A percentile compares a stretch with the other conserved stretches of the same genome.
Evolutionary conservation across 2,113 vertebrate species (phyloP).

Genomic region (Scophthalmus maximus): DNA sequence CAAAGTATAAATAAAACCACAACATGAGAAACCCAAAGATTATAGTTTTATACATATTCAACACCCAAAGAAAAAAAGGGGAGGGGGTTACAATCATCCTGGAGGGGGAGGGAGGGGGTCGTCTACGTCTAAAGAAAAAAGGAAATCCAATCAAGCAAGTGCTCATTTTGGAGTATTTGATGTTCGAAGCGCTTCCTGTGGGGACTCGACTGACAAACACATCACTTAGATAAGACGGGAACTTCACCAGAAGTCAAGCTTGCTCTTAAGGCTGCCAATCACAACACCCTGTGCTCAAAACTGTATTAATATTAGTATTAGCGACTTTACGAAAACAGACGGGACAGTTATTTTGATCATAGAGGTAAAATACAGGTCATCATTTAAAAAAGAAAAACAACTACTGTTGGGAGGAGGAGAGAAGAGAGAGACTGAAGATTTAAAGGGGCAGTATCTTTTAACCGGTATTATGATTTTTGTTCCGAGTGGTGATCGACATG

Average conservation of each 20-base stretch:
- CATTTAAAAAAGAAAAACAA: slow-evolving; percentile 27
- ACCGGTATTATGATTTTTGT: slow-evolving; percentile 31
- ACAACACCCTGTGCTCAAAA: slow-evolving; percentile 49
- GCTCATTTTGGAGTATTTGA: slow-evolving; percentile 72
- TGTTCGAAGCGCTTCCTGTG: slow-evolving; percentile 66
- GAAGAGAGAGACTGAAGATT: slow-evolving; percentile 59
- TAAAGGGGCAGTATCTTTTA: slow-evolving; percentile 78
- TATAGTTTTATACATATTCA: slow-evolving; percentile 67
- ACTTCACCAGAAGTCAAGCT: slow-evolving; percentile 63
- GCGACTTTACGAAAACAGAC: neutral
- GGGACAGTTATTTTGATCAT: slow-evolving; percentile 78
- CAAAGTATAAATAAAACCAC: slow-evolving; percentile 85
- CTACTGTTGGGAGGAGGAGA: slow-evolving; percentile 47
- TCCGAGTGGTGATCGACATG: neutral
- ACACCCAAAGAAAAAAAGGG: slow-evolving; percentile 56
- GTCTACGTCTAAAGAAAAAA: slow-evolving; percentile 58
- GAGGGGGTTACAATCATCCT: slow-evolving; percentile 47
- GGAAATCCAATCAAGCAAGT: slow-evolving; percentile 73
- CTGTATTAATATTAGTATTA: too few species aligned
- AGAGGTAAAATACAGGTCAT: slow-evolving; percentile 60
- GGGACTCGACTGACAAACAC: slow-evolving; percentile 50
- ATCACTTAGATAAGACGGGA: slow-evolving; percentile 46
- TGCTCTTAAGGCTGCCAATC: slow-evolving; percentile 73
- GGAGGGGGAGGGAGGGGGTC: slow-evolving; percentile 13
- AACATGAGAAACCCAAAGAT: slow-evolving; percentile 67